Evolutionary conservation across 2,113 vertebrate species (phyloP).

Genomic region (Calypte anna): DNA sequence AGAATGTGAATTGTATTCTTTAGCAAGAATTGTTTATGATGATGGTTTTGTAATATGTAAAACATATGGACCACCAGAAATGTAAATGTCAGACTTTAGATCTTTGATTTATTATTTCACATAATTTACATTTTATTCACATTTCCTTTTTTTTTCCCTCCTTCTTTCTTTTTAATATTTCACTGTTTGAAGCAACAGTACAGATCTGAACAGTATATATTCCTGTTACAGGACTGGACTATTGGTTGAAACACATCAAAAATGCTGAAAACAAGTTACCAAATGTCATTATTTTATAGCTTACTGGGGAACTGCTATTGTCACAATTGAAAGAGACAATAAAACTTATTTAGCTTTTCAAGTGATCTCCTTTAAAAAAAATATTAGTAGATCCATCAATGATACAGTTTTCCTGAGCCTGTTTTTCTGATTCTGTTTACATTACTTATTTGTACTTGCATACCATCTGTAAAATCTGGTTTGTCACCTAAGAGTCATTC

Average conservation of each 20-base stretch:
- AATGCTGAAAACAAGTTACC: not conserved
- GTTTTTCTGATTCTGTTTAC: not conserved
- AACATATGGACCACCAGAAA: slow-evolving; percentile 67
- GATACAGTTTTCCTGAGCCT: not conserved
- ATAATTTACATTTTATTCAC: slow-evolving; percentile 22
- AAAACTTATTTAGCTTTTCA: not conserved
- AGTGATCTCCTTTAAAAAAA: not conserved
- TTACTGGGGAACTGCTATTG: not conserved
- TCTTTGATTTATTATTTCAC: slow-evolving; percentile 50
- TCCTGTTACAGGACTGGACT: not conserved
- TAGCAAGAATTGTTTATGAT: slow-evolving; percentile 51
- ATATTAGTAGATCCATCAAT: not conserved
- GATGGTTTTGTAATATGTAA: slow-evolving; percentile 51
- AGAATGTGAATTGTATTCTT: slow-evolving; percentile 63
- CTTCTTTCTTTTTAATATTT: not conserved
- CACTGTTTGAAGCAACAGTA: not conserved
- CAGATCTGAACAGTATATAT: not conserved
- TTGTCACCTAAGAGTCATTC: not conserved
- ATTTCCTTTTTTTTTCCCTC: not conserved
- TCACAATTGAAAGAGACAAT: not conserved
- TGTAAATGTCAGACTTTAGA: not conserved
- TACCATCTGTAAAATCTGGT: not conserved
- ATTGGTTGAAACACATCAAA: not conserved
- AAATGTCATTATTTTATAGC: not conserved
- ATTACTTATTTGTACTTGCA: not conserved